Base-by-base conservation (phyloP, 2,888 invertebrate genomes). In the Campoplex capitator region DNA sequence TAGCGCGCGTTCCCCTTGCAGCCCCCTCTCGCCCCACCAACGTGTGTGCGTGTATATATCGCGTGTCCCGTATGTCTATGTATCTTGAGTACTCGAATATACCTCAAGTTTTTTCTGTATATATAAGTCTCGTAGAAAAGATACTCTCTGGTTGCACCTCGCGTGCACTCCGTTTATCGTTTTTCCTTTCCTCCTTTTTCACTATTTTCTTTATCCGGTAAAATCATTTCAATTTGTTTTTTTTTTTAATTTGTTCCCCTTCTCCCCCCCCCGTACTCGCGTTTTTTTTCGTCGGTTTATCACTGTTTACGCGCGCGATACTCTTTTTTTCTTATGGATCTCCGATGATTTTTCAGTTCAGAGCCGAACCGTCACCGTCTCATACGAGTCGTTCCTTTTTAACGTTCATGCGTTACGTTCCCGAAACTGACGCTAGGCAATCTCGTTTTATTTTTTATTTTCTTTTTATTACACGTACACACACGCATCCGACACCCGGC, bases 401-500 rank as follows among this genome's bases (percentile, higher is more conserved):
- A 32, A 23, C 56, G 68, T 9, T 42, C 11, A 32, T 65, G 32
- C 11, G 56, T 65, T 11, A 11, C 32, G 28, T 54, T 18, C 42
- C 35, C 67, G 32, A 81, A 58, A 73, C 54, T 70, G 48, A 73
- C 86, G 65, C 76, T 76, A 54, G 51, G 62, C 28, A 35, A 78
- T 75, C 35, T 45, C 71, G 75, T 58, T 70, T 42, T 32, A 42
- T 65, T 68, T 65, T 32, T 32, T 54, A 0, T 67, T 68, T 32
- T 48, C 42, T 28, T 80, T 54, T 87, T 54, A 23, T 45, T 51
- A 76, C 76, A 85, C 79, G 75, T 73, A 87, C 89, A 88, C 89
- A 91, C 76, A 88, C 91, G 90, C 92, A 91, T 88, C 91, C 91
- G 92, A 92, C 91, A 92, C 92, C 92, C 92, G 92, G 92, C 92